Evolutionary conservation across 2,113 vertebrate genomes (phyloP).

Genomic region (Pteruthius melanotis): DNA sequence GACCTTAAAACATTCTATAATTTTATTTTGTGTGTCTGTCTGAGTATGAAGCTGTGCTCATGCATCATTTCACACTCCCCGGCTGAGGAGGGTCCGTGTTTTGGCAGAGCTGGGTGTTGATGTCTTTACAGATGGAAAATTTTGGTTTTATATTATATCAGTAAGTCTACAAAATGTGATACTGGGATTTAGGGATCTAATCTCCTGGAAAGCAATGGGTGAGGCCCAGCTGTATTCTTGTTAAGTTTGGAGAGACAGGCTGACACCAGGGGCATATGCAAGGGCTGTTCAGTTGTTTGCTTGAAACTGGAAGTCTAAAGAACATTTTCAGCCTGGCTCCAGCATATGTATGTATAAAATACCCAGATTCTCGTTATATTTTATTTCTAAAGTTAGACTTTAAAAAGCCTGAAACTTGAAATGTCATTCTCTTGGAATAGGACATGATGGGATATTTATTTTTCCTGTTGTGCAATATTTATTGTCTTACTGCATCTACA

Average conservation of each 20-base stretch:
- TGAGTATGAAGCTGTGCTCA: background rate
- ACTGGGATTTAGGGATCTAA: conserved; percentile 53
- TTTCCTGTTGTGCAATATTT: background rate
- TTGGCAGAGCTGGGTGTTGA: conserved; percentile 56
- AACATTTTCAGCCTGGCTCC: background rate
- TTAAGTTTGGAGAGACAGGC: conserved; percentile 19
- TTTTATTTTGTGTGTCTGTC: conserved; percentile 50
- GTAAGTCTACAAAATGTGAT: conserved; percentile 51
- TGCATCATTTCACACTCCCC: conserved; percentile 52
- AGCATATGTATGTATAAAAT: background rate
- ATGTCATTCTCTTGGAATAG: background rate
- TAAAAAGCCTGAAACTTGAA: background rate
- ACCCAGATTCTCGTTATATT: background rate
- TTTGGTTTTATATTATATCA: conserved; percentile 42
- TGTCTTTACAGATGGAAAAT: conserved; percentile 67
- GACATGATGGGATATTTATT: background rate
- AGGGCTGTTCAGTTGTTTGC: background rate
- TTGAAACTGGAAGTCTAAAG: background rate
- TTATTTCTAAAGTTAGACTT: background rate
- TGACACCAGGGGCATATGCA: background rate
- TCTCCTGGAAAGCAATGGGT: conserved; percentile 8
- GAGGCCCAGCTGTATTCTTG: conserved; percentile 20
- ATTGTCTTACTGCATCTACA: background rate
- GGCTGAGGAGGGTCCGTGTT: conserved; percentile 42
- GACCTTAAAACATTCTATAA: conserved; percentile 34